Evolutionary conservation across 2,888 invertebrate genomes (phyloP).

Genomic region (Clanis bilineata): DNA sequence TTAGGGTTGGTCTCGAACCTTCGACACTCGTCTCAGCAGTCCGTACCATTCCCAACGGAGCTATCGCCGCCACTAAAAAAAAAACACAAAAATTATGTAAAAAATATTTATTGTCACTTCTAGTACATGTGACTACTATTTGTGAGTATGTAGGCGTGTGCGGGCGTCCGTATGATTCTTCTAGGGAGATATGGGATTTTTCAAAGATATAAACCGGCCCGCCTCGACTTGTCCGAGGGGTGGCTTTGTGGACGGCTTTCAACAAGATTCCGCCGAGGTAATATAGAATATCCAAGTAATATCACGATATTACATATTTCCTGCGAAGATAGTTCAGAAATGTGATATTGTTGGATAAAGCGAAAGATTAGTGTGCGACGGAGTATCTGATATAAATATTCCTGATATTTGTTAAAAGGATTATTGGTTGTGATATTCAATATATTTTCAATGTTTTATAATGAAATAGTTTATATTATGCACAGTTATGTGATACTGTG

Average conservation of each 20-base stretch:
- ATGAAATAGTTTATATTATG: background rate
- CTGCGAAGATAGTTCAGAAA: conserved; percentile 11
- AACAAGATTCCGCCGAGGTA: conserved; percentile 13
- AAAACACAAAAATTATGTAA: too few relatives aligned
- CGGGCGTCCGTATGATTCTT: conserved; percentile 75
- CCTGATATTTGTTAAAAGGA: background rate
- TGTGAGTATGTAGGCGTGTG: conserved; percentile 52
- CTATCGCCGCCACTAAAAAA: too few relatives aligned
- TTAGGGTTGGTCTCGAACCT: too few relatives aligned
- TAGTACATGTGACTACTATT: conserved; percentile 25
- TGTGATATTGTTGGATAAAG: conserved; percentile 6
- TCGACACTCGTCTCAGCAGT: too few relatives aligned
- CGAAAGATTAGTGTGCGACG: background rate
- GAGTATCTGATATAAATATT: conserved; percentile 2
- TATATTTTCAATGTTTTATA: background rate
- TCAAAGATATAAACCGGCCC: conserved; percentile 62
- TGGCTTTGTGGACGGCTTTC: conserved; percentile 32
- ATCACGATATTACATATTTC: conserved; percentile 17
- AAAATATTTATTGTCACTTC: conserved; percentile 28
- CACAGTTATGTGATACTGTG: too few relatives aligned
- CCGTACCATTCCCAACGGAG: too few relatives aligned
- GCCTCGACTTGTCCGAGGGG: conserved; percentile 61
- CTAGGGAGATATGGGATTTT: conserved; percentile 75
- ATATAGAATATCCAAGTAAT: conserved; percentile 15
- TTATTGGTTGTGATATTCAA: background rate